These are phyloP conservation scores for Potamarius usumacintae DNA, from an alignment of 2,113 vertebrate species.

Conservation along the genomic window DNA sequence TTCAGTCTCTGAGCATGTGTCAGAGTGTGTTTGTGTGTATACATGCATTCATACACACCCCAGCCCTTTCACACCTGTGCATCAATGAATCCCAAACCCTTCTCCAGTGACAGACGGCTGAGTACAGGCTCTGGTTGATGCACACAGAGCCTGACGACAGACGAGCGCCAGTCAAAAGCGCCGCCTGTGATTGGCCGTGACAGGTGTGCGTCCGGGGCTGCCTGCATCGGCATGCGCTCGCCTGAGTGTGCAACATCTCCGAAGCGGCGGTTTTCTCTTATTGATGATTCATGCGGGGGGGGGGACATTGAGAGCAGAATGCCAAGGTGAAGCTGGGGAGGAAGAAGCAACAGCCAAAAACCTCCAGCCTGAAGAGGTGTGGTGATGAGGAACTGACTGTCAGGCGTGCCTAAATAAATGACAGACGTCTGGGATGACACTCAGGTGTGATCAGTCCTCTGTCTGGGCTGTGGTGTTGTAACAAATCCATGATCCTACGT, in stretches of 20 bases:
- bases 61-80: slow-evolving; percentile 65
- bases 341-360: not conserved
- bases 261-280: not conserved
- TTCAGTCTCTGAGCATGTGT: slow-evolving; percentile 35
- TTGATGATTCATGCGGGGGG: slow-evolving; percentile 25
- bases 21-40: slow-evolving; percentile 29
- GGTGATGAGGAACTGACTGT: no score
- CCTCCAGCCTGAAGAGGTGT: not conserved
- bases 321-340: no score
- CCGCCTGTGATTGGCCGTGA: slow-evolving; percentile 52
- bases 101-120: slow-evolving; percentile 62
- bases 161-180: slow-evolving; percentile 64
- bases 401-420: not conserved
- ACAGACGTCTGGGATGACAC: not conserved
- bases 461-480: not conserved
- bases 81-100: slow-evolving; percentile 53
- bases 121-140: slow-evolving; percentile 74
- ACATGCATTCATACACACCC: slow-evolving; percentile 34
- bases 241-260: not conserved
- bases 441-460: not conserved
- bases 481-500: not conserved
- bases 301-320: slow-evolving; percentile 19
- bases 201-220: slow-evolving; percentile 64
- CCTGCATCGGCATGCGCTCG: slow-evolving; percentile 67
- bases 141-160: slow-evolving; percentile 71